A percentile compares a stretch with the other conserved stretches of the same genome.
Evolutionary conservation across 1,140 invertebrate species (phyloP).

Genomic region (Drosophila bocki): DNA sequence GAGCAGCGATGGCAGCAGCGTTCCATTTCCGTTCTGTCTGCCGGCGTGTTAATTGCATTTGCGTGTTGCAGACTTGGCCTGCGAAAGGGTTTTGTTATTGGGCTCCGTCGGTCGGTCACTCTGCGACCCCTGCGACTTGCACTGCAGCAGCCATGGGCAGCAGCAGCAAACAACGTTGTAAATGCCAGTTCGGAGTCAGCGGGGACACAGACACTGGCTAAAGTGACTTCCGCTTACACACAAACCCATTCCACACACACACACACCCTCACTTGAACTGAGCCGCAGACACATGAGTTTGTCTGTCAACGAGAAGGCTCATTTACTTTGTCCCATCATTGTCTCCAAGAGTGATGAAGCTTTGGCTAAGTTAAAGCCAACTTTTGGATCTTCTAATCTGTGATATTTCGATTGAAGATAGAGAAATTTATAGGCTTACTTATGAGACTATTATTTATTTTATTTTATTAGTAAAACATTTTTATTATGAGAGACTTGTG

Average conservation of each 20-base stretch:
- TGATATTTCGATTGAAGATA: neutral
- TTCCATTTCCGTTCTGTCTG: conserved; percentile 79
- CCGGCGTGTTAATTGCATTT: conserved; percentile 83
- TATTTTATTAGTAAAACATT: neutral
- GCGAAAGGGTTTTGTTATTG: conserved; percentile 37
- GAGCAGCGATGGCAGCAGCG: conserved; percentile 27
- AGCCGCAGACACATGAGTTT: conserved; percentile 19
- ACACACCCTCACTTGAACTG: conserved; percentile 1
- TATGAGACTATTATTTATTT: no score
- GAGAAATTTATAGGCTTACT: neutral
- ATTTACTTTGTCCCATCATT: conserved; percentile 64
- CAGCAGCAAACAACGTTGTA: conserved; percentile 72
- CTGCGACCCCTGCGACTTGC: conserved; percentile 4
- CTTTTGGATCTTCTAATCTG: neutral
- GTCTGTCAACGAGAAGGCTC: conserved; percentile 61
- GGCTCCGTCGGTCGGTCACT: conserved; percentile 3
- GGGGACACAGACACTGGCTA: conserved; percentile 49
- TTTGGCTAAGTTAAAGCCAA: conserved; percentile 1
- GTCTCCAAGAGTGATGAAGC: conserved; percentile 20
- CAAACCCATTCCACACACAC: conserved; percentile 1
- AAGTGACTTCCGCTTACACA: conserved; percentile 64
- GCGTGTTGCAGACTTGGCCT: conserved; percentile 69
- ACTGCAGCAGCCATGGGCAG: conserved; percentile 9
- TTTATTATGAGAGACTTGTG: neutral
- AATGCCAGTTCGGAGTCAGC: conserved; percentile 61